Conservation (phyloP, 2,113 vertebrate species). For the Desmodus rotundus region DNA sequence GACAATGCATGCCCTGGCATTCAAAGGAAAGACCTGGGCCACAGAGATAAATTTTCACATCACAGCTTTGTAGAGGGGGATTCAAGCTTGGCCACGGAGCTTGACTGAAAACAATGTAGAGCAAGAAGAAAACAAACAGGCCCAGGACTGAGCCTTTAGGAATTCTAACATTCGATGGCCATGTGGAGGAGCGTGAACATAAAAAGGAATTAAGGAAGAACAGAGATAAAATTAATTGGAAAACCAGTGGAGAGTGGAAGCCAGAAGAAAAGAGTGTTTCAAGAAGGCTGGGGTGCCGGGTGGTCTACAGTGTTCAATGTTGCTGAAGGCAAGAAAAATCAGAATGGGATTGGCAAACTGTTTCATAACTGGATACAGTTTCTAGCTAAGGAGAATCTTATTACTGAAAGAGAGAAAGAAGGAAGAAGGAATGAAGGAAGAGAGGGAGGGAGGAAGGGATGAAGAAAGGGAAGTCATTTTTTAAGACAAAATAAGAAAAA, state of each 20-base stretch:
- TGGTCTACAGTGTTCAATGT: not conserved
- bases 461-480: not conserved
- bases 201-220: not conserved
- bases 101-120: not conserved
- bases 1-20: not conserved
- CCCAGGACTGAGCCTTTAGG: not conserved
- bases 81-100: not conserved
- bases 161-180: not conserved
- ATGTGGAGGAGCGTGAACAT: not conserved
- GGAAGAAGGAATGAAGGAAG: not conserved
- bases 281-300: rapidly evolving
- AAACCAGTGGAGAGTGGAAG: not conserved
- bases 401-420: not conserved
- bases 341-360: not conserved
- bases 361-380: not conserved
- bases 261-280: not conserved
- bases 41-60: not conserved
- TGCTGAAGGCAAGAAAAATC: not conserved
- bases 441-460: too few species aligned
- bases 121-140: not conserved
- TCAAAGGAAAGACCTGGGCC: not conserved
- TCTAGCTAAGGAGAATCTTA: not conserved
- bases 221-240: not conserved
- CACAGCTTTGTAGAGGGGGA: not conserved
- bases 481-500: not conserved